Conservation (phyloP, 2,113 vertebrate genomes). For the Xiphophorus maculatus region DNA sequence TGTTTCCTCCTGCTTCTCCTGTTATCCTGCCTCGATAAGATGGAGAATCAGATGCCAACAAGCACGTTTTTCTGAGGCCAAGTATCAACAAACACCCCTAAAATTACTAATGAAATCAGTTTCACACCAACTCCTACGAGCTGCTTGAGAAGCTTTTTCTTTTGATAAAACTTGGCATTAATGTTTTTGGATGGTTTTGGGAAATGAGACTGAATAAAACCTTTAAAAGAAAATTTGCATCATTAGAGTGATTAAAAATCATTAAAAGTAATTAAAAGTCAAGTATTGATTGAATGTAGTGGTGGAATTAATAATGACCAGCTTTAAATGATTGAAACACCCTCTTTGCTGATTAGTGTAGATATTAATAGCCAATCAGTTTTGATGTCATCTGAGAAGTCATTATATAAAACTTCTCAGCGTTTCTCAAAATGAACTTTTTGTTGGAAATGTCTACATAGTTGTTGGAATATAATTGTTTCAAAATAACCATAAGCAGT, state of each 20-base stretch:
- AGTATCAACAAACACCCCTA: slow-evolving; percentile 8
- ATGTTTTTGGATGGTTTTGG: not conserved
- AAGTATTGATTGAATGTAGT: no score
- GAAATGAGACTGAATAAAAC: not conserved
- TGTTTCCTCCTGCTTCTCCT: slow-evolving; percentile 3
- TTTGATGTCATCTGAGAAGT: not conserved
- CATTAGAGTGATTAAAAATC: not conserved
- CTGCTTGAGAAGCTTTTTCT: not conserved
- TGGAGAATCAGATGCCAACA: slow-evolving; percentile 14
- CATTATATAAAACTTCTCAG: not conserved
- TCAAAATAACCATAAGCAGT: not conserved
- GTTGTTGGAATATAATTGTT: not conserved
- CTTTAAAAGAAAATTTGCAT: not conserved
- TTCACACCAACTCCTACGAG: slow-evolving; percentile 45
- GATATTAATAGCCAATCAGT: not conserved
- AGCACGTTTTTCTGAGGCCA: slow-evolving; percentile 28
- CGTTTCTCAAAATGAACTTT: not conserved
- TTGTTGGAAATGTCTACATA: not conserved
- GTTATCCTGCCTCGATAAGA: not conserved
- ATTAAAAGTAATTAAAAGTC: not conserved
- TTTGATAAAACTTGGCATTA: not conserved
- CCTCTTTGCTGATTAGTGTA: not conserved
- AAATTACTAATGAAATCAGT: not conserved
- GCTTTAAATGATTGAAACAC: not conserved
- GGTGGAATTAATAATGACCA: no score